Evolutionary conservation across 2,888 invertebrate species (phyloP).

Genomic region (Calliphora vomitoria): DNA sequence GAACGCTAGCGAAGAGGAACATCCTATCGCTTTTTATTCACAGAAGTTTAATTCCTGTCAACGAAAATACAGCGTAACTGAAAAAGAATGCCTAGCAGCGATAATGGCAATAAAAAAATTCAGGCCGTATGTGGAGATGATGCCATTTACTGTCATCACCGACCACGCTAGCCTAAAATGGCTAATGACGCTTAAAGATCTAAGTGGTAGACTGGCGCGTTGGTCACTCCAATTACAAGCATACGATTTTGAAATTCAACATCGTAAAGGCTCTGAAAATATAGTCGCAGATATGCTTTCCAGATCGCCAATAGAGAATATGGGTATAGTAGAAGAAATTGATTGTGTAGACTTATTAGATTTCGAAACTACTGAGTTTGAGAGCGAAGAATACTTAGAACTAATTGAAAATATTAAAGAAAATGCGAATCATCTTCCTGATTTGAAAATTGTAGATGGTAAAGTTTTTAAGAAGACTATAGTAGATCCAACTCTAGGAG

Average conservation of each 20-base stretch:
- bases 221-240: conserved; percentile 51
- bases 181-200: conserved; percentile 38
- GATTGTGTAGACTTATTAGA: conserved; percentile 2
- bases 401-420: conserved; percentile 21
- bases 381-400: conserved; percentile 38
- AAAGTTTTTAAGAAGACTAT: neutral
- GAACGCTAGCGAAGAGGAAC: conserved; percentile 18
- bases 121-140: conserved; percentile 56
- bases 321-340: neutral
- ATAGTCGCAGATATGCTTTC: conserved; percentile 41
- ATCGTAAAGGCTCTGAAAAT: conserved; percentile 43
- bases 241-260: conserved; percentile 27
- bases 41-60: conserved; percentile 31
- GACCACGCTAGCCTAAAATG: conserved; percentile 31
- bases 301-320: neutral
- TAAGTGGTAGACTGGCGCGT: conserved; percentile 28
- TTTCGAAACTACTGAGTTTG: conserved; percentile 23
- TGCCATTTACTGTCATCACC: conserved; percentile 17
- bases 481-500: neutral
- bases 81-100: conserved; percentile 61
- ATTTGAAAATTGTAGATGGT: neutral
- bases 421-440: conserved; percentile 41
- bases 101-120: conserved; percentile 54
- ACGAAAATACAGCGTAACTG: conserved; percentile 57
- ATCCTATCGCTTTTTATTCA: conserved; percentile 38